Conservation (phyloP, 2,888 invertebrate genomes). For the Epistrophella euchroma region DNA sequence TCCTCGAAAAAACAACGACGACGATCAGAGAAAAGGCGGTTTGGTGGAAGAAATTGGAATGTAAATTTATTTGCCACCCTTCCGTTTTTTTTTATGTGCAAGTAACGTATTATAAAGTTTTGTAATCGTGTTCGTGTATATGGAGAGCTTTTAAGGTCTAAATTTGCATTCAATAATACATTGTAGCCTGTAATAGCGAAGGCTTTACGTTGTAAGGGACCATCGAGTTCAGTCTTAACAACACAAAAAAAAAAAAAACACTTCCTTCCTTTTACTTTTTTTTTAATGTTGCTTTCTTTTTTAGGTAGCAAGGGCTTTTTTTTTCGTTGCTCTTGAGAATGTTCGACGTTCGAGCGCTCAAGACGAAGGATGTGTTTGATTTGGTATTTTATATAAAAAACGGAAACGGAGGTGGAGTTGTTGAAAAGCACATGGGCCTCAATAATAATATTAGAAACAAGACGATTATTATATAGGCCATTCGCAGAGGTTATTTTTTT, state of each 20-base stretch:
- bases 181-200: conserved; percentile 12
- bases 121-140: conserved; percentile 33
- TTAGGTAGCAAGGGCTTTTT: not conserved
- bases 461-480: too few relatives aligned
- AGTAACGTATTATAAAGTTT: conserved; percentile 1
- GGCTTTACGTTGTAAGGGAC: not conserved
- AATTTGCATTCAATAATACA: conserved; percentile 60
- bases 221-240: conserved; percentile 17
- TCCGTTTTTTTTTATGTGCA: not conserved
- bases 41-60: conserved; percentile 34
- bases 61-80: conserved; percentile 37
- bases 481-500: too few relatives aligned
- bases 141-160: conserved; percentile 52
- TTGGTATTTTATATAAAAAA: not conserved
- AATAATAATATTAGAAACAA: not conserved
- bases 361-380: conserved; percentile 10
- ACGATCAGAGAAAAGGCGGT: not conserved
- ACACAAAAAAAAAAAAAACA: conserved; percentile 1
- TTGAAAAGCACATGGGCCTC: not conserved
- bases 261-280: conserved; percentile 50
- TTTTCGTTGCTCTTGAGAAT: not conserved
- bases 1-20: conserved; percentile 21
- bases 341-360: conserved; percentile 4
- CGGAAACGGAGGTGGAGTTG: conserved; percentile 11
- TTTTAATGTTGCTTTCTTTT: not conserved